Percentiles rank a stretch among this genome's conserved stretches.
Conservation (phyloP, 2,113 vertebrate species). For the Phrynosoma blainvillii region DNA sequence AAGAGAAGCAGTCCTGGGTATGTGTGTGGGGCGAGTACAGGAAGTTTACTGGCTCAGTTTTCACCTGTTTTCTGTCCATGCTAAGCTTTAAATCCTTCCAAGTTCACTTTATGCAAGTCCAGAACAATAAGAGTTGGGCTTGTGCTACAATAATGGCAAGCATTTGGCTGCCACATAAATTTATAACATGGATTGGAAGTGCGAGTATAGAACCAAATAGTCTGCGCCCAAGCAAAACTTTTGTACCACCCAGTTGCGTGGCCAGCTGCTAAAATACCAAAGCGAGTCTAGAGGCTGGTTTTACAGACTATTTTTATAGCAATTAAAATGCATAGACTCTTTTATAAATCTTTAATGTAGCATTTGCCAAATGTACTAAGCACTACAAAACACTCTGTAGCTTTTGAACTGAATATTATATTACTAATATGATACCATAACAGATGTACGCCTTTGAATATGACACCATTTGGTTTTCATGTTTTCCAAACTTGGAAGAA, state of each 20-base stretch:
- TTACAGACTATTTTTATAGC: conserved; percentile 1
- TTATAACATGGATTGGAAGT: background rate
- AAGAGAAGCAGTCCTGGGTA: background rate
- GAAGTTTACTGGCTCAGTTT: background rate
- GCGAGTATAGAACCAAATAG: background rate
- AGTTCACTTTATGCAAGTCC: background rate
- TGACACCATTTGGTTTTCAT: conserved; percentile 70
- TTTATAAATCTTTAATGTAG: conserved; percentile 59
- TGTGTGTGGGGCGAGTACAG: background rate
- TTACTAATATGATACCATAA: conserved; percentile 69
- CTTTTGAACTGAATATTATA: conserved; percentile 68
- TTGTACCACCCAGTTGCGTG: background rate
- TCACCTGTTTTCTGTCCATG: background rate
- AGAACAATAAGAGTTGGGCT: background rate
- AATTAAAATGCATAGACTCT: background rate
- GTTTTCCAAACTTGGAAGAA: conserved; percentile 61
- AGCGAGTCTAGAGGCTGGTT: background rate
- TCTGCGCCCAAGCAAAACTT: background rate
- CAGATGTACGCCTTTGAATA: conserved; percentile 74
- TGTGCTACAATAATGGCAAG: too few species aligned
- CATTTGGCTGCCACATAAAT: background rate
- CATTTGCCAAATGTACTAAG: conserved; percentile 50
- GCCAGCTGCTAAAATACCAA: conserved; percentile 18
- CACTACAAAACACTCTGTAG: conserved; percentile 68
- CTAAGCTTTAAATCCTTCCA: background rate